phyloP scores from a whole-genome alignment of 2,888 invertebrate species.

The Macropis europaea region DNA sequence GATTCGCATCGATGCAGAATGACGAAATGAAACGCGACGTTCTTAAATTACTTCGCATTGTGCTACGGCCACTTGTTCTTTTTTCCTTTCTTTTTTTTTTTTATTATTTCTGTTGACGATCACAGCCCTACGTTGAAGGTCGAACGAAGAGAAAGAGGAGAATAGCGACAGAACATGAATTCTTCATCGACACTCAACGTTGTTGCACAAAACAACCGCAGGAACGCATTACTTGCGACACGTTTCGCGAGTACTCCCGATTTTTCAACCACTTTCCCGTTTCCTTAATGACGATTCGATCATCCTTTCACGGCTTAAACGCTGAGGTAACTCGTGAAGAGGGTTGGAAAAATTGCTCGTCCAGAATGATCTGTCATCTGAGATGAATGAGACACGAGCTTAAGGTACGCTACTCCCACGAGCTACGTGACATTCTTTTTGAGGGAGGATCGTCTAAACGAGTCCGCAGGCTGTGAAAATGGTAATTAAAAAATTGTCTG shows the following conservation, averaged over 20 bases:
- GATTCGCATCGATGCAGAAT: background rate
- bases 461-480: too few species aligned
- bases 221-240: too few species aligned
- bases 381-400: conserved; percentile 3
- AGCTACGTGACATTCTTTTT: conserved; percentile 57
- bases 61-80: conserved; percentile 1
- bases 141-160: conserved; percentile 17
- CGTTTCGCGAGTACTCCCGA: background rate
- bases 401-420: conserved; percentile 52
- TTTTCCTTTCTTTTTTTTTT: background rate
- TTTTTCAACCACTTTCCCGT: background rate
- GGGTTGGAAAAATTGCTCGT: background rate
- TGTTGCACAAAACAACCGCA: too few species aligned
- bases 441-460: conserved; percentile 35
- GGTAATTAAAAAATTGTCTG: too few species aligned
- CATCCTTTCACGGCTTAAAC: background rate
- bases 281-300: too few species aligned
- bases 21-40: background rate
- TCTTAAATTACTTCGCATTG: background rate
- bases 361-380: background rate
- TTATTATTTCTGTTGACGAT: conserved; percentile 6
- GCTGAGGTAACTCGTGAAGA: background rate
- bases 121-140: conserved; percentile 24
- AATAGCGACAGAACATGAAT: conserved; percentile 9
- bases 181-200: background rate